Conservation (phyloP, 2,113 vertebrate species). For the Dissostichus mawsoni region DNA sequence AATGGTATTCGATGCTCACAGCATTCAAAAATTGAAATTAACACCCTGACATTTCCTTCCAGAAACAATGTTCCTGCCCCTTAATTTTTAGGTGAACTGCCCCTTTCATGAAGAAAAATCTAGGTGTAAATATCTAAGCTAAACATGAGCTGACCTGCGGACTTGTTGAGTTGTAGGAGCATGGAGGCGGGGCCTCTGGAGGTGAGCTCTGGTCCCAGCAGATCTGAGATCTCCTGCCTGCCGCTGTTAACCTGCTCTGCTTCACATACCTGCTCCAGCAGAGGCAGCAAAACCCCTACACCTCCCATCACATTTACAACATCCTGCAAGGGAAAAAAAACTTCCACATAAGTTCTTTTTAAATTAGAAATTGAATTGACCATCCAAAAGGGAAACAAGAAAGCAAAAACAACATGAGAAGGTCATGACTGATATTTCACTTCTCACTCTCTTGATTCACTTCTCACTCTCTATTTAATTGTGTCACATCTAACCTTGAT, state of each 20-base stretch:
- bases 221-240: constrained; percentile 87
- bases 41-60: neutral
- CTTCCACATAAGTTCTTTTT: neutral
- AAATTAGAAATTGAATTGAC: neutral
- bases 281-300: constrained; percentile 89
- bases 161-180: constrained; percentile 90
- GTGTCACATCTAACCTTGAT: constrained; percentile 87
- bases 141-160: constrained; percentile 84
- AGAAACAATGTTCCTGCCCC: neutral
- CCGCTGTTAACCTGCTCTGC: constrained; percentile 82
- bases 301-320: constrained; percentile 94
- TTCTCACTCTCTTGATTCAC: neutral
- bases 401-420: neutral
- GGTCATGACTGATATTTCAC: neutral
- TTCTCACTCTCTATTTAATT: too few relatives aligned
- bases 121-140: neutral
- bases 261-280: constrained; percentile 91
- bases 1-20: neutral
- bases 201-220: constrained; percentile 92
- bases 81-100: neutral
- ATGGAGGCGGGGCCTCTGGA: constrained; percentile 87
- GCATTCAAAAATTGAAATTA: neutral
- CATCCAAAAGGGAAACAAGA: neutral
- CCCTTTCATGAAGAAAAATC: neutral
- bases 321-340: constrained; percentile 81